A percentile compares a stretch with the other conserved stretches of the same genome.
These are phyloP conservation scores for Dryobota labecula DNA, from an alignment of 2,888 invertebrate genomes.

Conservation along the genomic window DNA sequence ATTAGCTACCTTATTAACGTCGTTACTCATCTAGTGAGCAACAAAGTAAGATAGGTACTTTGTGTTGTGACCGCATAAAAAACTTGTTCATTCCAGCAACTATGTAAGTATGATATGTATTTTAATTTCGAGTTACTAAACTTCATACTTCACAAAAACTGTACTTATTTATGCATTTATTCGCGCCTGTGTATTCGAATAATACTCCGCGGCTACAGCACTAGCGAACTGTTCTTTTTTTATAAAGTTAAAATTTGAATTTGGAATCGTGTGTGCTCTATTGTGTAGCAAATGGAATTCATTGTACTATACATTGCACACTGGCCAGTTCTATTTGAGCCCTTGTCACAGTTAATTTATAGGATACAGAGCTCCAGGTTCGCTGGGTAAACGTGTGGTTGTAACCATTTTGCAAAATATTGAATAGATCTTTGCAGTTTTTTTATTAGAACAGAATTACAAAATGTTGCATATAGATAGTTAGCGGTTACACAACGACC, in stretches of 20 bases:
- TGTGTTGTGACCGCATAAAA: slow-evolving; percentile 33
- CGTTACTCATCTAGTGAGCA: slow-evolving; percentile 19
- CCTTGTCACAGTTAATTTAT: slow-evolving; percentile 58
- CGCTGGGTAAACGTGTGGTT: slow-evolving; percentile 50
- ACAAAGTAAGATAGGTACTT: neutral
- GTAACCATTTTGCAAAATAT: slow-evolving; percentile 77
- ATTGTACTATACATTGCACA: slow-evolving; percentile 80
- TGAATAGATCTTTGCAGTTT: slow-evolving; percentile 69
- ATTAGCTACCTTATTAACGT: slow-evolving; percentile 39
- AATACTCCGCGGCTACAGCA: slow-evolving; percentile 54
- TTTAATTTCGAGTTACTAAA: slow-evolving; percentile 23
- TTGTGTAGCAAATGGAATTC: slow-evolving; percentile 88
- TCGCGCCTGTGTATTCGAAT: slow-evolving; percentile 45
- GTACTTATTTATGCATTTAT: slow-evolving; percentile 41
- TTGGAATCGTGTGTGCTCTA: slow-evolving; percentile 88
- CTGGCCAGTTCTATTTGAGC: slow-evolving; percentile 72
- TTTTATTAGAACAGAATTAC: slow-evolving; percentile 73
- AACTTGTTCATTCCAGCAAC: slow-evolving; percentile 15
- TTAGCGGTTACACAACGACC: slow-evolving; percentile 66
- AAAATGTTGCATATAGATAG: slow-evolving; percentile 69
- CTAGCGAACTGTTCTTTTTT: slow-evolving; percentile 74
- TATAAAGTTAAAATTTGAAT: slow-evolving; percentile 84
- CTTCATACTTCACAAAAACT: slow-evolving; percentile 21
- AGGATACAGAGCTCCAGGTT: slow-evolving; percentile 47
- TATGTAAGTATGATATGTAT: slow-evolving; percentile 18